A percentile compares a stretch with the other conserved stretches of the same genome.
Evolutionary conservation across 2,113 vertebrate genomes (phyloP).

Genomic region (Genyomyrus donnyi): DNA sequence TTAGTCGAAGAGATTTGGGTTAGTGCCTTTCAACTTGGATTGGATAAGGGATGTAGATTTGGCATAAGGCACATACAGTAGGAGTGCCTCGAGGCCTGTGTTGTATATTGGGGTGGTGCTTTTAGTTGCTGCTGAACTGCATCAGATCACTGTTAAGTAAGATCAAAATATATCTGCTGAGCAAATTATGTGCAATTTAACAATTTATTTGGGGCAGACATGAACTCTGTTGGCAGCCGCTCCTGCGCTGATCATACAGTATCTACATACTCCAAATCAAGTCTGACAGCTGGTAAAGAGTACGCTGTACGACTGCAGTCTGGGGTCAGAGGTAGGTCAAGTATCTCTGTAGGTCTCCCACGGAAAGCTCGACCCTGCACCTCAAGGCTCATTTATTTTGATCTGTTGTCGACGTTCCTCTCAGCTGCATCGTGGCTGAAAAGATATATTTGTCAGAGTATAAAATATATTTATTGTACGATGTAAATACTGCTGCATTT

Average conservation of each 20-base stretch:
- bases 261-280: neutral
- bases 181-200: neutral
- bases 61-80: neutral
- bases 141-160: neutral
- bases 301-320: neutral
- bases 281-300: neutral
- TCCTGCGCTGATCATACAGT: neutral
- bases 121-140: neutral
- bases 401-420: neutral
- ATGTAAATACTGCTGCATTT: neutral
- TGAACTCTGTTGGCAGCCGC: neutral
- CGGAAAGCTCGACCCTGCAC: neutral
- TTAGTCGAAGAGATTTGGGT: neutral
- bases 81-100: neutral
- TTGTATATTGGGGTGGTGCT: neutral
- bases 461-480: neutral
- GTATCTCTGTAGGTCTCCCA: neutral
- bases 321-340: neutral
- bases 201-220: neutral
- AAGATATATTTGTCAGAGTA: neutral
- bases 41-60: neutral
- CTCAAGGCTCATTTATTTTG: neutral
- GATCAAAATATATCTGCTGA: neutral
- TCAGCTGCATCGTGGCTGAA: neutral
- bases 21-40: neutral